Conservation (phyloP, 2,797 vertebrate species). For the Danio aesculapii region DNA sequence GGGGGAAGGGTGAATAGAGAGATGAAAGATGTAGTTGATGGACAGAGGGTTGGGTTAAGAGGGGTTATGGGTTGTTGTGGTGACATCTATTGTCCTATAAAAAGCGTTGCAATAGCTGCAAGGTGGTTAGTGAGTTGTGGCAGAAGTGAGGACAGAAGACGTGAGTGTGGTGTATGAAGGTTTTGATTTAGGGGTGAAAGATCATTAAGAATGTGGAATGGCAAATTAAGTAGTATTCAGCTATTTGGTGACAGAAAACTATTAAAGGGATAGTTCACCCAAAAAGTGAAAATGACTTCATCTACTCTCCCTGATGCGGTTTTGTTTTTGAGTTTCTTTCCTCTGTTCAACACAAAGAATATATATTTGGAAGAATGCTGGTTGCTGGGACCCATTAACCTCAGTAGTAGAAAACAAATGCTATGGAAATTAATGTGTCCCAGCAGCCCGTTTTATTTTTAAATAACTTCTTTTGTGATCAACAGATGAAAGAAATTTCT, state of each 20-base stretch:
- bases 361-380: too few relatives aligned
- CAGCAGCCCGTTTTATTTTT: too few relatives aligned
- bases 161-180: constrained; percentile 74
- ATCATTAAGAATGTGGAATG: constrained; percentile 11
- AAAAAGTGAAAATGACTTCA: too few relatives aligned
- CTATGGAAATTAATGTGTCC: too few relatives aligned
- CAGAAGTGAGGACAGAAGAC: constrained; percentile 46
- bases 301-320: too few relatives aligned
- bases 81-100: constrained; percentile 83
- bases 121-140: constrained; percentile 82
- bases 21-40: constrained; percentile 83
- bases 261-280: too few relatives aligned
- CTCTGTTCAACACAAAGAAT: too few relatives aligned
- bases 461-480: too few relatives aligned
- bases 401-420: too few relatives aligned
- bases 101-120: constrained; percentile 83
- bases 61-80: constrained; percentile 85
- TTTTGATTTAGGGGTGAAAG: constrained; percentile 51
- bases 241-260: constrained; percentile 6
- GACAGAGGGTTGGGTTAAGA: constrained; percentile 83
- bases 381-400: too few relatives aligned
- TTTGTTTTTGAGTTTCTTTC: too few relatives aligned
- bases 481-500: too few relatives aligned
- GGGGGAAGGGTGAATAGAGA: constrained; percentile 82
- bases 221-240: background rate